Evolutionary conservation across 2,888 invertebrate genomes (phyloP).

Genomic region (Nomada ferruginata): DNA sequence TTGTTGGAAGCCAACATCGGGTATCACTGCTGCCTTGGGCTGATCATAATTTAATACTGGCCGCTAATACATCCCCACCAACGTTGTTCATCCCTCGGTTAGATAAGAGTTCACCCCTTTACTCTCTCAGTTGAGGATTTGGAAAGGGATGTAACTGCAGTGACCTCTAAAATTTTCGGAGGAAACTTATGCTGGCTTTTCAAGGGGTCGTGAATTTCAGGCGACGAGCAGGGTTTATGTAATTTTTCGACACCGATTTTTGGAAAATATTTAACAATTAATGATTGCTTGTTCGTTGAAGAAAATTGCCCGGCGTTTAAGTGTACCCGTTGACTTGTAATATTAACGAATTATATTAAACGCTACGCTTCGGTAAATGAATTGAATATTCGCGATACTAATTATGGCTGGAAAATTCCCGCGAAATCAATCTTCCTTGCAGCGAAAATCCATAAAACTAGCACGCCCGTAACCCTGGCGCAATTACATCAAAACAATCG

Average conservation of each 20-base stretch:
- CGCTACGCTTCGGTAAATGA: too few species aligned
- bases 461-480: neutral
- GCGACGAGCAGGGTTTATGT: constrained; percentile 11
- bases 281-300: too few species aligned
- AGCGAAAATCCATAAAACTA: neutral
- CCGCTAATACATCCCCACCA: constrained; percentile 78
- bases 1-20: constrained; percentile 70
- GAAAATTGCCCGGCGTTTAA: too few species aligned
- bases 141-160: constrained; percentile 14
- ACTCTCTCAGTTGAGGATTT: neutral
- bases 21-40: constrained; percentile 78
- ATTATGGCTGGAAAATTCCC: neutral
- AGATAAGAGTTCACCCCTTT: constrained; percentile 69
- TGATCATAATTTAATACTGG: constrained; percentile 81
- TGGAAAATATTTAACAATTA: too few species aligned
- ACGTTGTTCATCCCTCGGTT: constrained; percentile 52
- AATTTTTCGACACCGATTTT: too few species aligned
- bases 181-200: constrained; percentile 13
- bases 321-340: too few species aligned
- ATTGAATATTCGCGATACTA: too few species aligned
- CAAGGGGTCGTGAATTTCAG: neutral
- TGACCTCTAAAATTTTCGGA: constrained; percentile 19
- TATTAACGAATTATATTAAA: too few species aligned
- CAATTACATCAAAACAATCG: constrained; percentile 33
- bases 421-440: constrained; percentile 16